These are phyloP conservation scores for Paraescarpia echinospica DNA, from an alignment of 1,140 invertebrate species.

Conservation along the genomic window DNA sequence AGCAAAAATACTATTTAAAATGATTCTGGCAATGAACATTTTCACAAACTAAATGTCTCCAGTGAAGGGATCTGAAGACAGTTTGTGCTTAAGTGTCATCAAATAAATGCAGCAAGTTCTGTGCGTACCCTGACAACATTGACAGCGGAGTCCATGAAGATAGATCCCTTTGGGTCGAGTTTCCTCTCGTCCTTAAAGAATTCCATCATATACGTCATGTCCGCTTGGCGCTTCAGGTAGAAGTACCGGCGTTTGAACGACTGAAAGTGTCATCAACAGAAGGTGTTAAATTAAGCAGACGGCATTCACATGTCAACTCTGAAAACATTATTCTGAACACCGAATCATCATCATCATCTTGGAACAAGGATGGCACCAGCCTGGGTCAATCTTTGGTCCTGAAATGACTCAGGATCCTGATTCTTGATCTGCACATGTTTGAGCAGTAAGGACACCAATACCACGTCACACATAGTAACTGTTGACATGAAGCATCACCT, in stretches of 20 bases:
- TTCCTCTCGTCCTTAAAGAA: conserved; percentile 92
- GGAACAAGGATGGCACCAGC: too few relatives aligned
- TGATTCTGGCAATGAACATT: too few relatives aligned
- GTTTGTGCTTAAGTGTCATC: too few relatives aligned
- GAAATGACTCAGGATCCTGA: too few relatives aligned
- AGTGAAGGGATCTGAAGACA: too few relatives aligned
- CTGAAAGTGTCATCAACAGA: conserved; percentile 39
- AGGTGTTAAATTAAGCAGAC: background rate
- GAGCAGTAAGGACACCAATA: too few relatives aligned
- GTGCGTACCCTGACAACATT: conserved; percentile 76
- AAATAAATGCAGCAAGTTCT: background rate
- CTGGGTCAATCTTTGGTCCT: too few relatives aligned
- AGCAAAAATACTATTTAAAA: too few relatives aligned
- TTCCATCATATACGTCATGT: conserved; percentile 87
- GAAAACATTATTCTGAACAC: background rate
- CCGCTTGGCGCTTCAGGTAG: conserved; percentile 82
- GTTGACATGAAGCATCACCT: too few relatives aligned
- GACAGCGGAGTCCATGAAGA: conserved; percentile 89
- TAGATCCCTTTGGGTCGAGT: conserved; percentile 84
- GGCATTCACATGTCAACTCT: background rate
- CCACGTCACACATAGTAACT: background rate
- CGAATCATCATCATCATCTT: too few relatives aligned
- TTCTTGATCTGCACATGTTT: too few relatives aligned
- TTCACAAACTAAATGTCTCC: too few relatives aligned
- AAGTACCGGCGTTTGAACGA: conserved; percentile 90